Evolutionary conservation across 2,888 invertebrate genomes (phyloP).

Genomic region (Mythimna ferrago): DNA sequence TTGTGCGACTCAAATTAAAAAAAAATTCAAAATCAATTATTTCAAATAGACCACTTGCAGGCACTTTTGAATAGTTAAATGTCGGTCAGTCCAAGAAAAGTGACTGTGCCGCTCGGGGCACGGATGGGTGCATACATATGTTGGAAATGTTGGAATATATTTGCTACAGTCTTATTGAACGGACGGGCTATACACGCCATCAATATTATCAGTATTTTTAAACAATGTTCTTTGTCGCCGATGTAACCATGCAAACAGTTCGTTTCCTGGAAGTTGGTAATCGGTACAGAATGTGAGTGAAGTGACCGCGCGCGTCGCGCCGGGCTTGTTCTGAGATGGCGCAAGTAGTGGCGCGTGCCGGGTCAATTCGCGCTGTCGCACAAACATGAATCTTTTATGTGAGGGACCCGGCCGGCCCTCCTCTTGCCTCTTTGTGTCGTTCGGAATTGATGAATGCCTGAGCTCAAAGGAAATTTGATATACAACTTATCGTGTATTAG

Average conservation of each 20-base stretch:
- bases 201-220: background rate
- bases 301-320: background rate
- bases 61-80: no score
- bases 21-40: no score
- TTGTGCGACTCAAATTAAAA: no score
- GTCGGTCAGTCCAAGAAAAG: no score
- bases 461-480: slow-evolving; percentile 10
- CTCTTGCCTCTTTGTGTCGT: slow-evolving; percentile 39
- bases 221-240: background rate
- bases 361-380: slow-evolving; percentile 19
- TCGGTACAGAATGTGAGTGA: background rate
- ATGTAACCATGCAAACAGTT: background rate
- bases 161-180: slow-evolving; percentile 1
- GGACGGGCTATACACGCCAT: background rate
- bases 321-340: background rate
- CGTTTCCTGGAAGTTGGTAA: background rate
- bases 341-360: background rate
- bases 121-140: slow-evolving; percentile 17
- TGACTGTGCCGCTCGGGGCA: background rate
- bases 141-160: slow-evolving; percentile 9
- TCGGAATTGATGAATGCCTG: slow-evolving; percentile 34
- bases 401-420: slow-evolving; percentile 13
- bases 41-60: no score
- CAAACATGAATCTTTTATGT: slow-evolving; percentile 34
- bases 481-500: background rate